Conservation (phyloP, 2,797 vertebrate species). For the Spea hammondii region DNA sequence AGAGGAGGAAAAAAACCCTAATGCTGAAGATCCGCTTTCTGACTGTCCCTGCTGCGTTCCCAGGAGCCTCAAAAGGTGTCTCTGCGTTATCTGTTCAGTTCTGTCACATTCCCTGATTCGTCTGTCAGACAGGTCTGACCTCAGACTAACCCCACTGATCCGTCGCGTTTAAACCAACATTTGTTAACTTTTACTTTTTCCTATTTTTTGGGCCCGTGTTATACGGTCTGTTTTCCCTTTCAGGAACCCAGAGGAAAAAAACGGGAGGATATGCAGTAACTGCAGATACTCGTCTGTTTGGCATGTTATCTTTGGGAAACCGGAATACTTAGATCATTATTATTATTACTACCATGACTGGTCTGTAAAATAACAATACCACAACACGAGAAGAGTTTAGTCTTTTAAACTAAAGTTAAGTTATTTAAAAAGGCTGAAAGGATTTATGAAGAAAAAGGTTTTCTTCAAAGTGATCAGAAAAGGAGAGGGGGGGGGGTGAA, state of each 20-base stretch:
- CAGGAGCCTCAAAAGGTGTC: constrained; percentile 44
- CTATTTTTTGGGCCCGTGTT: background rate
- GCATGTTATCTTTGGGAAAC: background rate
- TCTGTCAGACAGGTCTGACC: constrained; percentile 29
- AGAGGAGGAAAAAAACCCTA: constrained; percentile 25
- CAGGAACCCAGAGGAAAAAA: constrained; percentile 17
- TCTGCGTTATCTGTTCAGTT: constrained; percentile 10
- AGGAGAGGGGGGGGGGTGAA: no score
- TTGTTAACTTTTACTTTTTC: constrained; percentile 22
- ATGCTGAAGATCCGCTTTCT: constrained; percentile 5
- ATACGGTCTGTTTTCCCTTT: constrained; percentile 13
- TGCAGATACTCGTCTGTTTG: background rate
- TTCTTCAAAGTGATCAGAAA: no score
- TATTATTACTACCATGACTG: background rate
- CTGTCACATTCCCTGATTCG: constrained; percentile 38
- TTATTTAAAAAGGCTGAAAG: background rate
- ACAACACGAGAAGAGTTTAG: background rate
- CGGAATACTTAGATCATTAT: background rate
- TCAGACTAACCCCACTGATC: constrained; percentile 31
- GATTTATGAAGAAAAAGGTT: background rate
- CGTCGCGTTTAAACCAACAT: constrained; percentile 38
- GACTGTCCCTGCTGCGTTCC: constrained; percentile 25
- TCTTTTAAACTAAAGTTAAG: background rate
- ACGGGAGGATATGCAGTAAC: constrained; percentile 15
- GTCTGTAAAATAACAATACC: background rate